phyloP scores from a whole-genome alignment of 2,888 invertebrate species.

The Geotrupes spiniger region DNA sequence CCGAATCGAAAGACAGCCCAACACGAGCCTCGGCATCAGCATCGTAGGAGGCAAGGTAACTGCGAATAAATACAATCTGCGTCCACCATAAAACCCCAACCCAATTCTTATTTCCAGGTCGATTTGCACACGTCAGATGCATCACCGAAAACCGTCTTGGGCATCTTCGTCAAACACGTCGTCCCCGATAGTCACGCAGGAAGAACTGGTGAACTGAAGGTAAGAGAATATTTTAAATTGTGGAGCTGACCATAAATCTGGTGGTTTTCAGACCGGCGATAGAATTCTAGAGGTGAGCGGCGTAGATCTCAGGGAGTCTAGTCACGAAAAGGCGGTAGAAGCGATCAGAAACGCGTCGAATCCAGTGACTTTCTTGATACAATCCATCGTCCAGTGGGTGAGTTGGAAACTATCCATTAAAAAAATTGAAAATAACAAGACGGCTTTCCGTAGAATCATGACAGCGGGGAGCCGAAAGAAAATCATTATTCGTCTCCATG shows the following conservation, averaged over 20 bases:
- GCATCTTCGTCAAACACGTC: conserved; percentile 97
- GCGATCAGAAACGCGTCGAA: conserved; percentile 89
- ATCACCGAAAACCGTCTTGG: conserved; percentile 69
- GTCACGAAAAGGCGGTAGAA: conserved; percentile 92
- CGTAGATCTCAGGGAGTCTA: conserved; percentile 82
- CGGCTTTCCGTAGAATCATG: neutral
- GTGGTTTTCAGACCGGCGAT: conserved; percentile 82
- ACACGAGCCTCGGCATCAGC: conserved; percentile 89
- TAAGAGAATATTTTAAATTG: conserved; percentile 47
- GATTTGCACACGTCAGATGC: conserved; percentile 66
- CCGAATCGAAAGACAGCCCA: conserved; percentile 67
- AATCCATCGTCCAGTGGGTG: conserved; percentile 75
- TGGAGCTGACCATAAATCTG: too few relatives aligned
- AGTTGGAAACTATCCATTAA: conserved; percentile 40
- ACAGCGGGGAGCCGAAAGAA: conserved; percentile 14
- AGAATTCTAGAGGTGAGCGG: conserved; percentile 90
- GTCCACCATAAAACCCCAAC: neutral
- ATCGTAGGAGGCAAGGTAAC: conserved; percentile 93
- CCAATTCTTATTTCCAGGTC: conserved; percentile 53
- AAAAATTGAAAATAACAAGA: neutral
- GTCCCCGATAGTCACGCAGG: conserved; percentile 93
- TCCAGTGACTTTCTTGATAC: conserved; percentile 86
- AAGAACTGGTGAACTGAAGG: conserved; percentile 79
- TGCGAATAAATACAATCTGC: conserved; percentile 8
- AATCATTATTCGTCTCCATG: conserved; percentile 27